These are phyloP conservation scores for Otus sunia DNA, from an alignment of 2,113 vertebrate genomes.

Conservation along the genomic window DNA sequence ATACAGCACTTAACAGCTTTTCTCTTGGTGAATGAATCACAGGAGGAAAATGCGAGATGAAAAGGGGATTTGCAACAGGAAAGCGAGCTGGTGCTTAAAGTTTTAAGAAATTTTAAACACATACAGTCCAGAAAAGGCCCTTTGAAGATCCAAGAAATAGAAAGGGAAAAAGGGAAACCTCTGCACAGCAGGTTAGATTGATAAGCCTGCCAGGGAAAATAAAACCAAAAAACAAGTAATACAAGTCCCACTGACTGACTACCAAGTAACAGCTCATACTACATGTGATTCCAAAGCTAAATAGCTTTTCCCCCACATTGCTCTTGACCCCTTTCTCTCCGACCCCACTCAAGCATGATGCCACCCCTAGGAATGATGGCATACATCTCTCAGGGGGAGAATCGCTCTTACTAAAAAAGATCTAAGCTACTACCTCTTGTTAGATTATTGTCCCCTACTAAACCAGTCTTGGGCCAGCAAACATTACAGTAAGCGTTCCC, in stretches of 20 bases:
- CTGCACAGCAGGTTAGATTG: neutral
- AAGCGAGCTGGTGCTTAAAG: neutral
- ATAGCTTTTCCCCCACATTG: neutral
- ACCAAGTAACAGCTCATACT: neutral
- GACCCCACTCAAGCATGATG: neutral
- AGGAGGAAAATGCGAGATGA: constrained; percentile 18
- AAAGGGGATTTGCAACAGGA: neutral
- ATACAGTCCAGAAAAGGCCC: neutral
- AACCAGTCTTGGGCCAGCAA: neutral
- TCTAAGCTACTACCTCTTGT: neutral
- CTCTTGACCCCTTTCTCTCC: neutral
- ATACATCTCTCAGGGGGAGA: neutral
- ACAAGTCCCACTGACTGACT: neutral
- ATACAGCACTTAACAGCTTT: constrained; percentile 32
- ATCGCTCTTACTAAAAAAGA: neutral
- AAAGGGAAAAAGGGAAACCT: neutral
- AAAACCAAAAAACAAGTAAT: neutral
- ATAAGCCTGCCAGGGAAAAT: neutral
- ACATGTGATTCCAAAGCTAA: neutral
- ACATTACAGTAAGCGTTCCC: neutral
- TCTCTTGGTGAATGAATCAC: constrained; percentile 45
- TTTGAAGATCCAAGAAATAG: neutral
- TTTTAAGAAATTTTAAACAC: constrained; percentile 30
- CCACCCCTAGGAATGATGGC: neutral
- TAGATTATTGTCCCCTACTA: neutral